Conservation (phyloP, 2,797 vertebrate species). For the Lagorchestes hirsutus region DNA sequence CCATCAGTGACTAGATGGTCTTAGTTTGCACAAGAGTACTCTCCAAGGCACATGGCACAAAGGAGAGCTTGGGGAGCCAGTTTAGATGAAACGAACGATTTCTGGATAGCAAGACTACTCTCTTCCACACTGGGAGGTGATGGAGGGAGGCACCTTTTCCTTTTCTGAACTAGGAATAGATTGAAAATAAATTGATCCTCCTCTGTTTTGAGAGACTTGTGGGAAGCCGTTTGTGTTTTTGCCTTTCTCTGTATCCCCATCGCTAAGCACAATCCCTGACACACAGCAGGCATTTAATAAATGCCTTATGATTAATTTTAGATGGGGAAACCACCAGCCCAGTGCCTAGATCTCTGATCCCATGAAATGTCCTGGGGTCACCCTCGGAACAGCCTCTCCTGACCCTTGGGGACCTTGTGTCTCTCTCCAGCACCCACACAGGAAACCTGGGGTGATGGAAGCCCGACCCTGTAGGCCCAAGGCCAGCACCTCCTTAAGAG, state of each 20-base stretch:
- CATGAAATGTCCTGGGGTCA: neutral
- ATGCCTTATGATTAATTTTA: too few relatives aligned
- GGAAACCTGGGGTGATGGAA: neutral
- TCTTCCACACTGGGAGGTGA: neutral
- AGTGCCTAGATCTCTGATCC: neutral
- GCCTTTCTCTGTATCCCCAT: neutral
- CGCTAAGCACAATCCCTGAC: neutral
- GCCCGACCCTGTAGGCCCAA: neutral
- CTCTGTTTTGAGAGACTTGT: neutral
- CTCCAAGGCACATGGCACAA: neutral
- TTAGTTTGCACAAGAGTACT: neutral
- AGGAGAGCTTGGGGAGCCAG: neutral
- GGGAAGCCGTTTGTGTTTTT: neutral
- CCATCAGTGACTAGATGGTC: neutral
- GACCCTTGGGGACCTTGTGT: neutral
- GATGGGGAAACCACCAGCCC: neutral
- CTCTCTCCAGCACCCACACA: neutral
- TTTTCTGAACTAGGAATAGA: neutral
- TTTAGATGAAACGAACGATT: neutral
- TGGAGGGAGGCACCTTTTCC: neutral
- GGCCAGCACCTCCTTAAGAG: neutral
- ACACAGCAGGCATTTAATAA: neutral
- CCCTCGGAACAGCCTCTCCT: neutral
- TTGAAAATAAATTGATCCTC: neutral
- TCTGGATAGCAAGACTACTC: neutral